Evolutionary conservation across 37 sponge, comb jelly and placozoan genomes (phyloP).

Genomic region (Agelas oroides): DNA sequence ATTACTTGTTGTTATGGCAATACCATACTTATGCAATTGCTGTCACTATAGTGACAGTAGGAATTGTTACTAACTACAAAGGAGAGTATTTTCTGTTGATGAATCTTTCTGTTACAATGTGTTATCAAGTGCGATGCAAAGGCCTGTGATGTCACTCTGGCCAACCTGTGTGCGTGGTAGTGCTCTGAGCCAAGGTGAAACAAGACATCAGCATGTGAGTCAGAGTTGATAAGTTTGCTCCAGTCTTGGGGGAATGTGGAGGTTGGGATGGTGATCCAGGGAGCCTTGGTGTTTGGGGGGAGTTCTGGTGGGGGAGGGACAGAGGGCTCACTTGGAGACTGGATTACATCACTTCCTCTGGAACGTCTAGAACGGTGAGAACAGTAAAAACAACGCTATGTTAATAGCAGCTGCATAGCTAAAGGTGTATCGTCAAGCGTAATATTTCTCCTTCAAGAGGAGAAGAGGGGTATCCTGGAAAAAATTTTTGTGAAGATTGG

Average conservation of each 20-base stretch:
- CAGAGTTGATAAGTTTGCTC: slow-evolving; percentile 42
- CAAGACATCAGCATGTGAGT: slow-evolving; percentile 58
- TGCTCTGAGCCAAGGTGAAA: slow-evolving; percentile 34
- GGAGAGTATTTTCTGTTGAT: too few species aligned
- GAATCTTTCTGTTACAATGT: too few species aligned
- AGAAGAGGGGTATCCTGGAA: not conserved
- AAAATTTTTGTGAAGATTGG: too few species aligned
- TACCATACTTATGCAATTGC: too few species aligned
- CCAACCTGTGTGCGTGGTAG: slow-evolving; percentile 57
- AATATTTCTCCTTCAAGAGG: not conserved
- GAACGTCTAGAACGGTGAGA: slow-evolving; percentile 4
- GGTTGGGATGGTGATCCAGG: slow-evolving; percentile 83
- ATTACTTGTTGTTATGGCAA: too few species aligned
- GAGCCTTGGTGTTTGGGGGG: slow-evolving; percentile 73
- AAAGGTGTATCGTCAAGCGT: not conserved
- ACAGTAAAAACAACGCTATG: not conserved
- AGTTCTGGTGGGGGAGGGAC: slow-evolving; percentile 85
- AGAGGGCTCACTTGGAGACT: slow-evolving; percentile 34
- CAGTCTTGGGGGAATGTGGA: slow-evolving; percentile 60
- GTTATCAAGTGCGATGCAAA: too few species aligned
- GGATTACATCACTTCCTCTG: not conserved
- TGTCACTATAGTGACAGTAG: too few species aligned
- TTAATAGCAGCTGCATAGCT: not conserved
- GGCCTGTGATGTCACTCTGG: too few species aligned
- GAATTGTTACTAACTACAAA: too few species aligned